Conservation (phyloP, 2,113 vertebrate genomes). For the Baryphthengus martii region DNA sequence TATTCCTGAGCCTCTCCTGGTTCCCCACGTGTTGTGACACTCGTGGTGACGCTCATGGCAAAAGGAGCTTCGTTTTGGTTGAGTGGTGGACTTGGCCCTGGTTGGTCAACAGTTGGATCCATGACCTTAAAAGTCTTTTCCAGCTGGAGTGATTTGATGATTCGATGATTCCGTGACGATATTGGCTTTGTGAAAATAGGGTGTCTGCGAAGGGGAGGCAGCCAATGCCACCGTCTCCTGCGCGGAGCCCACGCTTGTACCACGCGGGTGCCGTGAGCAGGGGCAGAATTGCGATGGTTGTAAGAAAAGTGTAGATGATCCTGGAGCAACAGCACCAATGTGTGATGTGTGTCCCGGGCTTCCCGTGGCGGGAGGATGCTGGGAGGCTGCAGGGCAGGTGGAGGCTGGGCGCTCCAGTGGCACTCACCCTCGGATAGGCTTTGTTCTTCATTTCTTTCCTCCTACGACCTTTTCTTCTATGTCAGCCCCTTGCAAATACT, state of each 20-base stretch:
- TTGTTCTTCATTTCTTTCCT: background rate
- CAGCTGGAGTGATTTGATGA: no score
- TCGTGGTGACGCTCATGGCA: accelerated
- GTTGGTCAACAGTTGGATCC: no score
- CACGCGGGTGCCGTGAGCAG: accelerated
- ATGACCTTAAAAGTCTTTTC: no score
- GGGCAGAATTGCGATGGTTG: accelerated
- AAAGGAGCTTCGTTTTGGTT: background rate
- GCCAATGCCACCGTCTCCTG: accelerated
- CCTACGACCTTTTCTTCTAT: accelerated
- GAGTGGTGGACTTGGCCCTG: no score
- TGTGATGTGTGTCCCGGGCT: accelerated
- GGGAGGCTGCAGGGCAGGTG: background rate
- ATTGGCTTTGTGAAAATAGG: accelerated
- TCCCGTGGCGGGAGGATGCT: accelerated
- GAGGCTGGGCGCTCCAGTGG: background rate
- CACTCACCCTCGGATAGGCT: accelerated
- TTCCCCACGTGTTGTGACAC: accelerated
- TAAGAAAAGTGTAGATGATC: accelerated
- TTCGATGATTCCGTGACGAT: background rate
- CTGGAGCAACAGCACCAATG: accelerated
- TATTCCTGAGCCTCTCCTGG: background rate
- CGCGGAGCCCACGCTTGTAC: accelerated
- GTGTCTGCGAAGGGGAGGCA: accelerated
- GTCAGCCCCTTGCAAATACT: background rate